Evolutionary conservation across 2,113 vertebrate genomes (phyloP).

Genomic region (Hydropotes inermis): DNA sequence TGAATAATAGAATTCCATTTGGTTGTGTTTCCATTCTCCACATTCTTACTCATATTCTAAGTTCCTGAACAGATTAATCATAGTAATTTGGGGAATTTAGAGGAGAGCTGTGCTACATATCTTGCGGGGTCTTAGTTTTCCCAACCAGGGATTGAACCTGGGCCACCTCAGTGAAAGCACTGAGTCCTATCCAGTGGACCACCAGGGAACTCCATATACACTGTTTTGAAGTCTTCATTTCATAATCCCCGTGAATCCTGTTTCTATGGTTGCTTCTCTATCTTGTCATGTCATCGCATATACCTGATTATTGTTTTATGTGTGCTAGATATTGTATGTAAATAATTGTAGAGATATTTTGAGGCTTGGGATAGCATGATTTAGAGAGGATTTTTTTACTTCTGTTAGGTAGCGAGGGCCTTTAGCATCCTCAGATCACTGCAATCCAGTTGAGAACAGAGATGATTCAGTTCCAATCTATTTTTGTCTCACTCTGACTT

Average conservation of each 20-base stretch:
- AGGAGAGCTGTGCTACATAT: background rate
- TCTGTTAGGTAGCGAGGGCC: background rate
- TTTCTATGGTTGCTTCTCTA: background rate
- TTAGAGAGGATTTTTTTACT: background rate
- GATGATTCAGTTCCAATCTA: background rate
- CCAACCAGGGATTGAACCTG: background rate
- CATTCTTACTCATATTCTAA: slow-evolving; percentile 16
- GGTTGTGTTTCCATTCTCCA: background rate
- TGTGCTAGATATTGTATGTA: background rate
- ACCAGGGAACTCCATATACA: background rate
- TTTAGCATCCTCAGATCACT: background rate
- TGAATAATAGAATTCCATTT: background rate
- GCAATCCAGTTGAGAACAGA: background rate
- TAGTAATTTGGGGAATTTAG: background rate
- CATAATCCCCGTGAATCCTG: background rate
- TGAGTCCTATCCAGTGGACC: background rate
- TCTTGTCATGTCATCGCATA: background rate
- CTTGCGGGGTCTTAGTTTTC: background rate
- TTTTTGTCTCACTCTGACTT: slow-evolving; percentile 9
- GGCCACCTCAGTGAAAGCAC: background rate
- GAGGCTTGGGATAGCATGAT: background rate
- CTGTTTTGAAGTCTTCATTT: background rate
- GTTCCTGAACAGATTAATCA: background rate
- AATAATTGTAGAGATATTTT: background rate
- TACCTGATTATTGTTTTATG: background rate